Evolutionary conservation across 2,888 invertebrate species (phyloP), one percentile per base, ranked within the genome.

Genomic region (Lydus trimaculatus): DNA sequence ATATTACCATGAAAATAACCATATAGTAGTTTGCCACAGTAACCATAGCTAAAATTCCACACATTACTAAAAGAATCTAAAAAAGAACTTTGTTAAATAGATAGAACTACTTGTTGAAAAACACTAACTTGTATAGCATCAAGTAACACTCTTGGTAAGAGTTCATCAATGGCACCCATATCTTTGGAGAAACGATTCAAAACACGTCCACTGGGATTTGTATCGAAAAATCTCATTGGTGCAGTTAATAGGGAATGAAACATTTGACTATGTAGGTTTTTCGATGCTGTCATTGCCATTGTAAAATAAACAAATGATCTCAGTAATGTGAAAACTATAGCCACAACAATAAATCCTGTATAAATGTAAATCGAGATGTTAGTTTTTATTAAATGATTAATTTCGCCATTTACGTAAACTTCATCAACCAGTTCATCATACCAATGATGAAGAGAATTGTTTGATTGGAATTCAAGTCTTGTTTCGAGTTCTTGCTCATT

Each of bases 171-270:
- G 0, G 91, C 89, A 0, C 94, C 94, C 81, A 94, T 90, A 79
- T 96, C 95, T 81, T 95, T 95, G 0, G 95, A 92, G 79, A 96
- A 95, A 72, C 95, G 74, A 73, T 92, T 92, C 58, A 96, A 86
- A 70, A 96, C 92, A 63, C 92, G 87, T 48, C 93, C 93, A 75
- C 91, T 90, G 3, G 95, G 94, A 83, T 96, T 96, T 0, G 90
- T 91, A 79, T 96, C 94, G 81, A 95, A 96, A 84, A 96, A 96
- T 65, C 88, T 81, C 85, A 92, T 89, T 0, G 88, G 87, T 0
- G 89, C 85, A 58, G 77, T 73, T 5, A 95, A 83, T 43, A 96
- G 88, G 72, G 91, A 89, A 28, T 89, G 85, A 82, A 96, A 94
- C 93, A 96, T 95, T 17, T 85, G 86, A 76, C 91, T 90, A 84